phyloP scores from a whole-genome alignment of 2,888 invertebrate species.

The Sclerodermus sp. region DNA sequence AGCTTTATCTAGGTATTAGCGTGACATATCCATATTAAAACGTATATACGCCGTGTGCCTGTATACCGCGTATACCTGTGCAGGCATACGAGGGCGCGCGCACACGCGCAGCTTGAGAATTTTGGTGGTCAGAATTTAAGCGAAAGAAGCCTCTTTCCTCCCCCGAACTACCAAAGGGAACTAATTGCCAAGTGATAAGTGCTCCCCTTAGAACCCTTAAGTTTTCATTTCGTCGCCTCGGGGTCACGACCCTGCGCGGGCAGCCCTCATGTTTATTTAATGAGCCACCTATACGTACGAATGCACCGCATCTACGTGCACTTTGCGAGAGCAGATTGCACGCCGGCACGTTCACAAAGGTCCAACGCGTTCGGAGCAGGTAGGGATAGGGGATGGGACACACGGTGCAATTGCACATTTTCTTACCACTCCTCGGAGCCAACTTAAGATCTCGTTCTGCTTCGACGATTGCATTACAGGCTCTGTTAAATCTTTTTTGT shows the following conservation, averaged over 20 bases:
- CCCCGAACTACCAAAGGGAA: too few relatives aligned
- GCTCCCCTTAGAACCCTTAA: constrained; percentile 22
- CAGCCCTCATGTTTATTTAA: constrained; percentile 37
- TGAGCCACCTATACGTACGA: constrained; percentile 25
- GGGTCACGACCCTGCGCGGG: constrained; percentile 13
- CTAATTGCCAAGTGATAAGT: constrained; percentile 23
- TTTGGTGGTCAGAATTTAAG: too few relatives aligned
- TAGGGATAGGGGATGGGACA: too few relatives aligned
- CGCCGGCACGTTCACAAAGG: constrained; percentile 1
- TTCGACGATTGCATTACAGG: constrained; percentile 50
- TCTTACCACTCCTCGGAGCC: background rate
- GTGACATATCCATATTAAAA: too few relatives aligned
- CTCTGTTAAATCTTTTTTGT: constrained; percentile 43
- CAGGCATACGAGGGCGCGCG: too few relatives aligned
- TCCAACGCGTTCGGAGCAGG: background rate
- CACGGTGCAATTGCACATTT: too few relatives aligned
- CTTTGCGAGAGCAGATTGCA: constrained; percentile 14
- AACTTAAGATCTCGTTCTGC: constrained; percentile 39
- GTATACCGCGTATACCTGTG: too few relatives aligned
- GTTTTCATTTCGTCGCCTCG: constrained; percentile 34
- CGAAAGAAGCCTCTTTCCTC: too few relatives aligned
- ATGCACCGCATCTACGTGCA: constrained; percentile 19
- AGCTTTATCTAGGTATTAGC: too few relatives aligned
- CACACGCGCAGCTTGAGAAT: too few relatives aligned
- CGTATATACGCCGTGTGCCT: too few relatives aligned